These are phyloP conservation scores for Parazoanthus atlanticus DNA, from an alignment of 92 coral and sea anemone species.

Conservation along the genomic window DNA sequence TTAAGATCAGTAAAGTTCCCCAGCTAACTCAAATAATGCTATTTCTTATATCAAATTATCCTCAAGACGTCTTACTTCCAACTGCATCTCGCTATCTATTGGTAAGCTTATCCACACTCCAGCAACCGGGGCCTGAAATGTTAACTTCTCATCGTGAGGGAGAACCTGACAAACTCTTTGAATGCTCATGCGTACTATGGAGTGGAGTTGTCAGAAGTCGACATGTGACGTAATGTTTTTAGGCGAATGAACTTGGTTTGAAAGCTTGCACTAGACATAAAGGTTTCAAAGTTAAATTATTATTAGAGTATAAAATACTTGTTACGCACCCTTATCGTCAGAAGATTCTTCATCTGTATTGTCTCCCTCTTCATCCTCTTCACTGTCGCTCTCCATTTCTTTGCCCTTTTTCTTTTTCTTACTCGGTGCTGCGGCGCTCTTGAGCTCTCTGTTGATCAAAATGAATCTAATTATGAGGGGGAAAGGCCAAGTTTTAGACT, in stretches of 20 bases:
- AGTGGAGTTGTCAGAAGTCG: no score
- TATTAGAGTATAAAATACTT: not conserved
- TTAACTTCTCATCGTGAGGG: no score
- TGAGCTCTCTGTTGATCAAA: conserved; percentile 50
- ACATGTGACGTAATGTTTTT: not conserved
- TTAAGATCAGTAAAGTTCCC: no score
- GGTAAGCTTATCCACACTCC: no score
- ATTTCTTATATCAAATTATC: no score
- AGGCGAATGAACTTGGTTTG: not conserved
- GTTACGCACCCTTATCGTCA: conserved; percentile 31
- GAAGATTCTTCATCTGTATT: conserved; percentile 35
- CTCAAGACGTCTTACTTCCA: no score
- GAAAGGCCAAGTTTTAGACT: not conserved
- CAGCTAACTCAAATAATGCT: no score
- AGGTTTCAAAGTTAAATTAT: not conserved
- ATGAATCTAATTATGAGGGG: not conserved
- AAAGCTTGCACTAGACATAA: not conserved
- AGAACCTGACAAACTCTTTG: no score
- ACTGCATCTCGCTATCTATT: no score
- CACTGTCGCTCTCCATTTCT: conserved; percentile 47
- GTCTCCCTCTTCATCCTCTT: conserved; percentile 48
- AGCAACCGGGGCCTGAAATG: no score
- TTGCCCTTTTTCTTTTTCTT: conserved; percentile 47
- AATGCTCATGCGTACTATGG: no score
- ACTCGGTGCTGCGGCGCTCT: conserved; percentile 41